phyloP scores from a whole-genome alignment of 2,797 vertebrate species.

The Ataeniobius toweri region DNA sequence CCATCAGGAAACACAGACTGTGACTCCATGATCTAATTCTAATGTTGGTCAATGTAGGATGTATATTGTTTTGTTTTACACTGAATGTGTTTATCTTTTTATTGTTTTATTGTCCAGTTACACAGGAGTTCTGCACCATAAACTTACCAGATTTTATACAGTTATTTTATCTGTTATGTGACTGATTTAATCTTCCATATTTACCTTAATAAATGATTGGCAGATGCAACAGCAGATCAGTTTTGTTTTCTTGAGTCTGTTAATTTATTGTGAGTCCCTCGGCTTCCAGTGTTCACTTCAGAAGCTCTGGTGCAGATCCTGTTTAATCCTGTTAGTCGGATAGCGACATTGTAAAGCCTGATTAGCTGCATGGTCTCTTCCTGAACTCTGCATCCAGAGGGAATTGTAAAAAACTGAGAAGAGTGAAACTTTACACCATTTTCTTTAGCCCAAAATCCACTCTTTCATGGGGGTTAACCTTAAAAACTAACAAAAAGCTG shows the following conservation, averaged over 20 bases:
- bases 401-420: constrained; percentile 27
- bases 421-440: constrained; percentile 3
- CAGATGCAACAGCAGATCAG: neutral
- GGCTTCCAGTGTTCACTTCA: neutral
- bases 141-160: neutral
- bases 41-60: neutral
- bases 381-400: constrained; percentile 13
- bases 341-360: constrained; percentile 25
- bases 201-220: constrained; percentile 33
- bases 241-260: neutral
- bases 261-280: neutral
- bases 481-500: neutral
- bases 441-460: neutral
- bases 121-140: neutral
- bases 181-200: constrained; percentile 4
- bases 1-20: too few species aligned
- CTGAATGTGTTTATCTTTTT: neutral
- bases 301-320: constrained; percentile 7
- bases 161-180: neutral
- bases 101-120: neutral
- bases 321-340: constrained; percentile 65
- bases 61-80: neutral
- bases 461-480: neutral
- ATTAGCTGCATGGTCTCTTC: constrained; percentile 49
- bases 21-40: neutral